These are phyloP conservation scores for Clarias macrocephalus DNA, from an alignment of 2,113 vertebrate genomes.

Conservation along the genomic window DNA sequence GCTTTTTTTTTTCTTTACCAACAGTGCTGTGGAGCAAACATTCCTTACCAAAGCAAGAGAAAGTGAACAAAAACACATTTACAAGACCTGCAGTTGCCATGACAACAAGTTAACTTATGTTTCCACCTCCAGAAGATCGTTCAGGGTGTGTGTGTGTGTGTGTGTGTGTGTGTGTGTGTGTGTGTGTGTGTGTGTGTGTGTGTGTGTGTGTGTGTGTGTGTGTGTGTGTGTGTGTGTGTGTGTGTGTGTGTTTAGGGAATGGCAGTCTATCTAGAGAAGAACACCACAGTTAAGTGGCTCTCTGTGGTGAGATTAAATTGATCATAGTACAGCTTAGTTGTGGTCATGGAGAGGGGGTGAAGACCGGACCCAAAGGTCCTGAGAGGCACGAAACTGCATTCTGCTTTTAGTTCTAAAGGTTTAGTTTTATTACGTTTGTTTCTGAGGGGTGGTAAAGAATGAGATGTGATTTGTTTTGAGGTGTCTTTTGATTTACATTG, in stretches of 20 bases:
- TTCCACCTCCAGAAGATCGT: constrained; percentile 32
- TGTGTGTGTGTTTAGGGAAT: constrained; percentile 18
- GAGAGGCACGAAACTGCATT: not conserved
- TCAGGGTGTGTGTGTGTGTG: constrained; percentile 7
- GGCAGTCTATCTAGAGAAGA: constrained; percentile 14
- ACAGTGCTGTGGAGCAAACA: constrained; percentile 11
- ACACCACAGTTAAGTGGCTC: constrained; percentile 15
- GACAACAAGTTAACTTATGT: constrained; percentile 55
- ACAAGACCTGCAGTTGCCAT: constrained; percentile 65
- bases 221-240: constrained; percentile 21
- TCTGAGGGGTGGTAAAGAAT: not conserved
- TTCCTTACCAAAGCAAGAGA: not conserved
- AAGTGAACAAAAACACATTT: constrained; percentile 27
- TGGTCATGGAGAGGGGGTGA: constrained; percentile 1
- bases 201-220: constrained; percentile 15
- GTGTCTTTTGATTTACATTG: not conserved
- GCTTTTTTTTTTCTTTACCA: not conserved
- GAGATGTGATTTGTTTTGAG: not conserved
- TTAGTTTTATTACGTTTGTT: not conserved
- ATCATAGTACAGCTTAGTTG: constrained; percentile 24
- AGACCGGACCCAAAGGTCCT: not conserved
- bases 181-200: constrained; percentile 31
- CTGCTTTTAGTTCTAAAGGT: not conserved
- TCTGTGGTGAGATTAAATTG: constrained; percentile 26
- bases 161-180: constrained; percentile 10